These are phyloP conservation scores for Saccostrea cuccullata DNA, from an alignment of 1,140 invertebrate species.

Conservation along the genomic window DNA sequence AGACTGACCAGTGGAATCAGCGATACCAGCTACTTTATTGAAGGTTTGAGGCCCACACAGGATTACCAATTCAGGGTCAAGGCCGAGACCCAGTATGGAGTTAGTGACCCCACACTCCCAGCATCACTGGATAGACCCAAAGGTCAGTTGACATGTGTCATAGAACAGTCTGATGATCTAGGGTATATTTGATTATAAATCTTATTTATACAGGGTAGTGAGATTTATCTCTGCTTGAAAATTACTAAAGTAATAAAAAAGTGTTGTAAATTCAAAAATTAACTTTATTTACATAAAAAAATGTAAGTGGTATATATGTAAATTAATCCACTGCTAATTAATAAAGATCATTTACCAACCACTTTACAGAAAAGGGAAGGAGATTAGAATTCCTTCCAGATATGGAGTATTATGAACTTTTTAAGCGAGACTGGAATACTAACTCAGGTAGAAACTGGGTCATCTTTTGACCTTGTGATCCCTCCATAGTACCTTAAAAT, in stretches of 20 bases:
- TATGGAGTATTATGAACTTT: slow-evolving; percentile 41
- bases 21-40: slow-evolving; percentile 59
- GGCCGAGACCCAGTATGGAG: slow-evolving; percentile 91
- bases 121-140: slow-evolving; percentile 57
- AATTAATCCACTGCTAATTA: no score
- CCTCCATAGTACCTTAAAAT: neutral
- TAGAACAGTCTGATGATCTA: neutral
- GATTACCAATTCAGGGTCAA: slow-evolving; percentile 95
- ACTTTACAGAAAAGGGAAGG: slow-evolving; percentile 44
- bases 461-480: neutral
- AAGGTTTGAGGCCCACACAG: slow-evolving; percentile 86
- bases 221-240: no score
- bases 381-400: slow-evolving; percentile 4
- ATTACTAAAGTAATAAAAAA: no score
- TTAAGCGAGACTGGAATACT: slow-evolving; percentile 18
- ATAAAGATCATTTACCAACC: neutral
- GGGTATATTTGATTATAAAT: no score
- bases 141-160: slow-evolving; percentile 44
- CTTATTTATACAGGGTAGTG: no score
- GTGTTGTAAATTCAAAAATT: no score
- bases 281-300: no score
- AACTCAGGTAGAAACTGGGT: neutral
- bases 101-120: slow-evolving; percentile 69
- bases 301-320: no score
- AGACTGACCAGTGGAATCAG: slow-evolving; percentile 56